Conservation (phyloP, 2,113 vertebrate genomes). For the Vidua chalybeata region DNA sequence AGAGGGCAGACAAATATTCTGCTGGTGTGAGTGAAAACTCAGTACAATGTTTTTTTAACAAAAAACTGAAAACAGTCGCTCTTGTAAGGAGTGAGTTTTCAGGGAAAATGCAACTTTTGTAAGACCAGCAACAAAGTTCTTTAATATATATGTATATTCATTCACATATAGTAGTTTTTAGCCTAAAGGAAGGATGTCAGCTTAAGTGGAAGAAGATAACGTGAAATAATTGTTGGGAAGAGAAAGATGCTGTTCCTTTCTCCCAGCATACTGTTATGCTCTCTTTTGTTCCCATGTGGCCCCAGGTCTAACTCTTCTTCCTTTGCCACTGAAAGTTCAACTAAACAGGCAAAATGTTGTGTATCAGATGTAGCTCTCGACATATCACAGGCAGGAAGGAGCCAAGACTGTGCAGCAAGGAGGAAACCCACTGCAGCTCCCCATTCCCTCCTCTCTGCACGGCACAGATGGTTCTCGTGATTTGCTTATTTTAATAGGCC, state of each 20-base stretch:
- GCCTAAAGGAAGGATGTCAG: not conserved
- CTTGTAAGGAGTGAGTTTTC: not conserved
- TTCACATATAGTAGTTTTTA: not conserved
- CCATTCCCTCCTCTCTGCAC: not conserved
- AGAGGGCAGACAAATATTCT: not conserved
- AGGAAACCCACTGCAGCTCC: not conserved
- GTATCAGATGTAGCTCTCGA: not conserved
- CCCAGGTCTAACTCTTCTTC: not conserved
- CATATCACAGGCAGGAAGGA: not conserved
- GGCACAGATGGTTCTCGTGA: conserved; percentile 50
- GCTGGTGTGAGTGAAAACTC: not conserved
- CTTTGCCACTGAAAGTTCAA: not conserved
- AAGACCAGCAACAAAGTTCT: not conserved
- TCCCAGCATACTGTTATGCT: not conserved
- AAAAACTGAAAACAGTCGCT: not conserved
- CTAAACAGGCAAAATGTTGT: not conserved
- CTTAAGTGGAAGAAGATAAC: not conserved
- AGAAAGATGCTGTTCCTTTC: not conserved
- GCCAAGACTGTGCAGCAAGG: not conserved
- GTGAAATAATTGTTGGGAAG: not conserved
- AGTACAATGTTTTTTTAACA: not conserved
- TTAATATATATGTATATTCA: not conserved
- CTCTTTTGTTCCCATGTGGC: not conserved
- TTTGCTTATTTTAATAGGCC: conserved; percentile 50
- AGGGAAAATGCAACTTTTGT: not conserved